Evolutionary conservation across 2,113 vertebrate species (phyloP), one percentile per base, ranked within the genome.

Genomic region (Ibidorhyncha struthersii): DNA sequence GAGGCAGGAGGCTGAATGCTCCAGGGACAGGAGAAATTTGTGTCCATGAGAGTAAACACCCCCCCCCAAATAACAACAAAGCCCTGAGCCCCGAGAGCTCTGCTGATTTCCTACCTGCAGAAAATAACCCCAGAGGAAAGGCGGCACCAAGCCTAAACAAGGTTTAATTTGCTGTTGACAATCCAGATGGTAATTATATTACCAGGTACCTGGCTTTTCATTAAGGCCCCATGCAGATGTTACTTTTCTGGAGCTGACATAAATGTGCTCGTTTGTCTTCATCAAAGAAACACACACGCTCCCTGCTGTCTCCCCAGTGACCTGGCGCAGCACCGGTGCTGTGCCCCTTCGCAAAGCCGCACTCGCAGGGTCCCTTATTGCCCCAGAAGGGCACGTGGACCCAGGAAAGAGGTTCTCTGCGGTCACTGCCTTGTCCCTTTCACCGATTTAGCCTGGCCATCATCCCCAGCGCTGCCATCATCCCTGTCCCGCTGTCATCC

Each of bases 161-260:
- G 25, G 34, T 55, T 90, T 93, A 76, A 88, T 95, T 83, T 82
- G 38, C 80, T 94, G 63, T 70, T 89, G 90, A 76, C 85, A 89
- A 55, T 36, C 56, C 34, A 43, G n/a, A 30, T 1, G 4, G 87
- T 72, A 83, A 92, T 86, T 62, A 50, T 27, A 78, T 71, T 77
- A 67, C 38, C 69, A 55, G 81, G 62, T 80, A 71, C 77, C 70
- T 74, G 90, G 49, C 72, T 96, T 94, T 91, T 72, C 80, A 89
- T 50, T 65, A 83, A 59, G 30, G 83, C 19, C 50, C 27, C 38
- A 12, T 61, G 67, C 78, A 92, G 82, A 72, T 40, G 52, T 59
- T 80, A 38, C 62, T 7, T 19, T 50, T 53, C 69, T 52, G 69
- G 27, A 59, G 80, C 36, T 94, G 85, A 74, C 49, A 53, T 45